These are phyloP conservation scores for Macrostomum lignano DNA, from an alignment of 1,140 invertebrate genomes.

Conservation along the genomic window DNA sequence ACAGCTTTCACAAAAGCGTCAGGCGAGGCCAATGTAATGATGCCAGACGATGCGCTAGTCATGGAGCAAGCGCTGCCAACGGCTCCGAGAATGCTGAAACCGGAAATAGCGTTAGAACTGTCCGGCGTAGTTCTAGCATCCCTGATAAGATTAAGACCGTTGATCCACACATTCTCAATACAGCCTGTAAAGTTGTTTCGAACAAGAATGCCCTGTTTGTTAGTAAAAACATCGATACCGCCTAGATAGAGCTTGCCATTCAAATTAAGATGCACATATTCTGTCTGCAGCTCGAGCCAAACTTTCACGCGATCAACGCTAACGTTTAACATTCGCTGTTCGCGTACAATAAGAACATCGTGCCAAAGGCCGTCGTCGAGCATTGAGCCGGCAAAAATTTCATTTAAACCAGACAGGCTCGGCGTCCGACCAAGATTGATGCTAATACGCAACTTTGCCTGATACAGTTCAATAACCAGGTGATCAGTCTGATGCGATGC, in stretches of 20 bases:
- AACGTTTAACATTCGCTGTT: constrained; percentile 48
- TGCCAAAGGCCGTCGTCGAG: constrained; percentile 93
- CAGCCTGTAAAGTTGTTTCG: constrained; percentile 64
- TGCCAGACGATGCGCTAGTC: too few relatives aligned
- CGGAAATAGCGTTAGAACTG: too few relatives aligned
- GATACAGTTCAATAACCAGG: constrained; percentile 54
- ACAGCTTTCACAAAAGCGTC: too few relatives aligned
- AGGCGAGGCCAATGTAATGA: too few relatives aligned
- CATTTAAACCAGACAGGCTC: constrained; percentile 27
- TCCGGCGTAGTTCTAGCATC: constrained; percentile 30
- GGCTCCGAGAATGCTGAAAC: too few relatives aligned
- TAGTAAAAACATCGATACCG: constrained; percentile 18
- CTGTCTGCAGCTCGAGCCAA: constrained; percentile 49
- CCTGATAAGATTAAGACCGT: constrained; percentile 55
- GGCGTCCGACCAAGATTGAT: constrained; percentile 4
- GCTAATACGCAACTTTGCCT: constrained; percentile 15
- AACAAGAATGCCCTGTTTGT: constrained; percentile 17
- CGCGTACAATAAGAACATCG: constrained; percentile 58
- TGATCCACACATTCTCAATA: constrained; percentile 69
- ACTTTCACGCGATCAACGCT: constrained; percentile 71
- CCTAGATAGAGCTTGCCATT: constrained; percentile 38
- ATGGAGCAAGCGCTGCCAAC: too few relatives aligned
- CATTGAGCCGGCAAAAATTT: constrained; percentile 28
- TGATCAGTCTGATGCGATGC: constrained; percentile 90
- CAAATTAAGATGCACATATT: constrained; percentile 59